phyloP scores from a whole-genome alignment of 1,140 invertebrate genomes.

The Eufriesea mexicana region DNA sequence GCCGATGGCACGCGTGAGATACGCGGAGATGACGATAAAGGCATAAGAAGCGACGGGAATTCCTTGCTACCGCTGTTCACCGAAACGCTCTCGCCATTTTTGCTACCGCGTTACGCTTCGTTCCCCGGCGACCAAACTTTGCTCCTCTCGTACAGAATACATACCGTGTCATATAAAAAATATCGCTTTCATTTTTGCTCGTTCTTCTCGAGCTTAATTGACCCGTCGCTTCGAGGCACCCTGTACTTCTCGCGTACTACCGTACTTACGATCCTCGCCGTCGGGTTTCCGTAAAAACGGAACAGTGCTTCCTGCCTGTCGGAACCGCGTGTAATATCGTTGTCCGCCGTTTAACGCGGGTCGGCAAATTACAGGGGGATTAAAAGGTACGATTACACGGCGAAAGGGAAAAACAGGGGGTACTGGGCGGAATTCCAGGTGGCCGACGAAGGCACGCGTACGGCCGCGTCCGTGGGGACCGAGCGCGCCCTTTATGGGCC shows the following conservation, averaged over 20 bases:
- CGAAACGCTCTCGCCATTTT: neutral
- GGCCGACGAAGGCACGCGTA: neutral
- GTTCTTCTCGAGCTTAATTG: too few species aligned
- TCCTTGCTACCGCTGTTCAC: neutral
- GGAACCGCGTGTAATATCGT: neutral
- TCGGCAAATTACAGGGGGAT: neutral
- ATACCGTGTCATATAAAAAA: too few species aligned
- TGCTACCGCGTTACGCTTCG: neutral
- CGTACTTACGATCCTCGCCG: too few species aligned
- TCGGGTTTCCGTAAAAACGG: neutral
- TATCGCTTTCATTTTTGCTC: too few species aligned
- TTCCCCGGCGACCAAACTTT: too few species aligned
- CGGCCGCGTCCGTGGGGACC: neutral
- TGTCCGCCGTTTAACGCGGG: neutral
- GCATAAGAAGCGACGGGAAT: neutral
- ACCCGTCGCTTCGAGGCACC: too few species aligned
- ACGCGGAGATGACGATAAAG: neutral
- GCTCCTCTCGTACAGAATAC: too few species aligned
- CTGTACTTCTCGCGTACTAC: too few species aligned
- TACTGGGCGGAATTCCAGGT: neutral
- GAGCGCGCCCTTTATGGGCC: neutral
- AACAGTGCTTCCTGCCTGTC: too few species aligned
- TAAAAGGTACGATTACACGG: neutral
- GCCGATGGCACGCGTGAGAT: slow-evolving; percentile 65
- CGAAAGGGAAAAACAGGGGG: neutral